phyloP scores from a whole-genome alignment of 2,888 invertebrate genomes.

The Tetanocera ferruginea region DNA sequence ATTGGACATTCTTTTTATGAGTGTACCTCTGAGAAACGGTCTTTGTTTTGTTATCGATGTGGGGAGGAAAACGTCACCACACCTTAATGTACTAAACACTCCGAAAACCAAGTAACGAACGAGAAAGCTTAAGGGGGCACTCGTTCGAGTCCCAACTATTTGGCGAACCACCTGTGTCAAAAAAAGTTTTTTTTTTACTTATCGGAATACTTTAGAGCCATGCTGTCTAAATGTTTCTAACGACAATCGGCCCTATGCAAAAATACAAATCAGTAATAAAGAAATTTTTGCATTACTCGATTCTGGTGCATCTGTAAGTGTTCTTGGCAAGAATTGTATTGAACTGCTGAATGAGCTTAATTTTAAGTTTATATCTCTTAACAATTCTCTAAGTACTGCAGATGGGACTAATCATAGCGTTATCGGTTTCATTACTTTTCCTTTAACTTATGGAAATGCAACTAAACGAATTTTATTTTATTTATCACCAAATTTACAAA shows the following conservation, averaged over 20 bases:
- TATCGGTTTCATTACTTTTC: constrained; percentile 7
- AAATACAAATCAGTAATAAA: not conserved
- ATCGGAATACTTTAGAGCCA: not conserved
- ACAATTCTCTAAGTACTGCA: constrained; percentile 25
- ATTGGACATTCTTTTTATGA: too few species aligned
- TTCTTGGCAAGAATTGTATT: constrained; percentile 24
- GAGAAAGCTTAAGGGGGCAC: not conserved
- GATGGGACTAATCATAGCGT: constrained; percentile 12
- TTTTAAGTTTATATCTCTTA: not conserved
- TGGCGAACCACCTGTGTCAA: not conserved
- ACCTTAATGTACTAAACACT: not conserved
- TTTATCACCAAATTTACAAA: constrained; percentile 5
- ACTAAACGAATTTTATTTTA: constrained; percentile 23
- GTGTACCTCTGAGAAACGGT: too few species aligned
- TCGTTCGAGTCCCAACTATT: not conserved
- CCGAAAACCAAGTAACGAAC: not conserved
- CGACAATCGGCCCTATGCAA: not conserved
- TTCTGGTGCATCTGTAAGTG: constrained; percentile 19
- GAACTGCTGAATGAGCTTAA: not conserved
- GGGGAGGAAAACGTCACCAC: too few species aligned
- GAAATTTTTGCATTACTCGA: constrained; percentile 11
- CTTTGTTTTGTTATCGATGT: too few species aligned
- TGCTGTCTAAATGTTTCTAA: not conserved
- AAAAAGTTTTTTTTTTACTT: not conserved
- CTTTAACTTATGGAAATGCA: not conserved